Conservation (phyloP, 2,888 invertebrate genomes). For the Piscicola geometra region DNA sequence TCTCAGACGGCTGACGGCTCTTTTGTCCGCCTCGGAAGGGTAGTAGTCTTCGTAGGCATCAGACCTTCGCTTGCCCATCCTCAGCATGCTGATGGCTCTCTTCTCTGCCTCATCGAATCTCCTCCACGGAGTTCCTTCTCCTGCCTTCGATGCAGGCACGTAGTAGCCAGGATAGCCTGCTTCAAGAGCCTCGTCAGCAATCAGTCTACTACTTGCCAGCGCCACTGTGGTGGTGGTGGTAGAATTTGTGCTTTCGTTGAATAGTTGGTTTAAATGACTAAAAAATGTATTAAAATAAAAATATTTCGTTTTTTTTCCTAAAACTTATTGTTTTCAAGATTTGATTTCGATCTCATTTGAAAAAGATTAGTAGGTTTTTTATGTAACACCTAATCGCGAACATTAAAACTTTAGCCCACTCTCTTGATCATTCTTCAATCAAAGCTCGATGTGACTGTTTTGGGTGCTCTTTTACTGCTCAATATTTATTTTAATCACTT, state of each 20-base stretch:
- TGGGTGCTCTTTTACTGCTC: neutral
- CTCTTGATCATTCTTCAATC: no score
- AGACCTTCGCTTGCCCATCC: constrained; percentile 31
- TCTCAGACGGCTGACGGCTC: constrained; percentile 35
- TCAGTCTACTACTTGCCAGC: neutral
- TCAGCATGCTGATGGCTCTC: constrained; percentile 35
- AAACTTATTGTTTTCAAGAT: neutral
- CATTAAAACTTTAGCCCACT: neutral
- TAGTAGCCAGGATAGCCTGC: neutral
- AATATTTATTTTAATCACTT: neutral
- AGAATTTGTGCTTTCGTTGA: neutral
- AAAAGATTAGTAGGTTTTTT: neutral
- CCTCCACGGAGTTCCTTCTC: no score
- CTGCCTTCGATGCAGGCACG: neutral
- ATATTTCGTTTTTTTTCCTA: neutral
- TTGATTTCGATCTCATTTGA: neutral
- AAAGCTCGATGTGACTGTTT: neutral
- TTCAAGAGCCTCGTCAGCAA: neutral
- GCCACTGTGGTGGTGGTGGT: neutral
- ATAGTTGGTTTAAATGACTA: neutral
- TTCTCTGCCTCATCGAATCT: constrained; percentile 15
- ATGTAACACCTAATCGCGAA: neutral
- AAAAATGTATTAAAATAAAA: neutral
- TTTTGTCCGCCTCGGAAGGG: neutral
- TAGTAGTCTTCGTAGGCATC: neutral